Evolutionary conservation across 2,888 invertebrate genomes (phyloP), one percentile per base, ranked within the genome.

Genomic region (Troides aeacus): DNA sequence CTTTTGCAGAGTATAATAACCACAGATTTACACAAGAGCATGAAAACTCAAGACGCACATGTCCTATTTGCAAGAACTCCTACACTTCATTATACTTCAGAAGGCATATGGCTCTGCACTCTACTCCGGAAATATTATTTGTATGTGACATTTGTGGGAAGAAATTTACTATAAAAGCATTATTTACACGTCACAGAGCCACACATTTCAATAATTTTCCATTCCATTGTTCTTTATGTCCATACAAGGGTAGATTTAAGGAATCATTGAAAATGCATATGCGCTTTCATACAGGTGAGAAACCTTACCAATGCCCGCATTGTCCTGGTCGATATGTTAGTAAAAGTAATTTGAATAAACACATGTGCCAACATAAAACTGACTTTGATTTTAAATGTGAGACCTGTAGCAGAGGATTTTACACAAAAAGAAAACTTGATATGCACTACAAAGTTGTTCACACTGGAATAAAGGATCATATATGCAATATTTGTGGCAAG

Each of bases 111-210:
- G 72, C 79, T 1, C 71, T 84, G 63, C 91, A 91, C 67, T 80
- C 81, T 67, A 80, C 80, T 59, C 64, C 73, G 5, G 81, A 81
- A 8, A 74, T 79, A 15, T 74, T 81, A 1, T 87, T 78, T 58
- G 81, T 92, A 70, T 92, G 92, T 79, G 92, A 92, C 76, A 81
- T 91, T 50, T 92, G 92, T 75, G 92, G 92, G 0, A 92, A 90
- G 72, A 81, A 84, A 58, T 90, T 89, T 72, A 72, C 77, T 58
- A 73, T 83, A 5, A 84, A 84, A 59, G 84, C 83, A 0, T 83
- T 83, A 2, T 90, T 92, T 53, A 77, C 79, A 5, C 79, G 89
- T 0, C 92, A 92, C 64, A 74, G 88, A n/a, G 66, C 84, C 6
- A 90, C 85, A 56, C 92, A 92, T 76, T 90, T 87, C 72, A 84